These are phyloP conservation scores for Emydura subglobosa DNA, from an alignment of 2,113 vertebrate species.

Conservation along the genomic window DNA sequence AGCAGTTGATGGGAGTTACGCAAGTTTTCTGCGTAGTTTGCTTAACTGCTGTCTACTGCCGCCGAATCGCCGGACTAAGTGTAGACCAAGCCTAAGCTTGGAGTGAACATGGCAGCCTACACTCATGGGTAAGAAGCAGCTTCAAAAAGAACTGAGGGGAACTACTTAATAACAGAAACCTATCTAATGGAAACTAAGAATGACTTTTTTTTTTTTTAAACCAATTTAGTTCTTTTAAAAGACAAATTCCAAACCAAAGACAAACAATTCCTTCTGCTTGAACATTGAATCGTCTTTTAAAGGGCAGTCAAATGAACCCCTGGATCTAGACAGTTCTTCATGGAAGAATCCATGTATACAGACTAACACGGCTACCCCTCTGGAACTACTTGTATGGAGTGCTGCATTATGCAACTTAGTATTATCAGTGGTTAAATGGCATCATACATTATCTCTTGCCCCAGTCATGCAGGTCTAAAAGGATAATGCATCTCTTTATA, in stretches of 20 bases:
- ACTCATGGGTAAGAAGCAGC: not conserved
- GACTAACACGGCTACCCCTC: too few species aligned
- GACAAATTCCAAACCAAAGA: not conserved
- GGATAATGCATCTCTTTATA: not conserved
- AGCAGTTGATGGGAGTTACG: too few species aligned
- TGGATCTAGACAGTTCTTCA: not conserved
- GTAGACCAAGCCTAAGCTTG: not conserved
- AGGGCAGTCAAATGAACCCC: not conserved
- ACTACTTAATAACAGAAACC: not conserved
- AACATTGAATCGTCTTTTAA: not conserved
- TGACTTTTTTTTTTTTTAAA: not conserved
- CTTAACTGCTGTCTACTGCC: too few species aligned
- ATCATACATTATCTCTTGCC: not conserved
- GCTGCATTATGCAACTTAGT: not conserved
- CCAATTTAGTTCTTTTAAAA: not conserved
- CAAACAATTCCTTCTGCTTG: not conserved
- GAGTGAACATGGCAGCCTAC: not conserved
- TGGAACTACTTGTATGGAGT: too few species aligned
- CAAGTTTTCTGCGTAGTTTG: too few species aligned
- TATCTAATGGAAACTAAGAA: too few species aligned
- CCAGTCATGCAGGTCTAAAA: not conserved
- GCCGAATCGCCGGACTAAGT: too few species aligned
- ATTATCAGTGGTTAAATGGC: not conserved
- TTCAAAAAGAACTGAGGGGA: not conserved
- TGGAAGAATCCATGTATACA: not conserved